A percentile compares a stretch with the other conserved stretches of the same genome.
phyloP scores from a whole-genome alignment of 2,113 vertebrate species.

The Sisor rabdophorus region DNA sequence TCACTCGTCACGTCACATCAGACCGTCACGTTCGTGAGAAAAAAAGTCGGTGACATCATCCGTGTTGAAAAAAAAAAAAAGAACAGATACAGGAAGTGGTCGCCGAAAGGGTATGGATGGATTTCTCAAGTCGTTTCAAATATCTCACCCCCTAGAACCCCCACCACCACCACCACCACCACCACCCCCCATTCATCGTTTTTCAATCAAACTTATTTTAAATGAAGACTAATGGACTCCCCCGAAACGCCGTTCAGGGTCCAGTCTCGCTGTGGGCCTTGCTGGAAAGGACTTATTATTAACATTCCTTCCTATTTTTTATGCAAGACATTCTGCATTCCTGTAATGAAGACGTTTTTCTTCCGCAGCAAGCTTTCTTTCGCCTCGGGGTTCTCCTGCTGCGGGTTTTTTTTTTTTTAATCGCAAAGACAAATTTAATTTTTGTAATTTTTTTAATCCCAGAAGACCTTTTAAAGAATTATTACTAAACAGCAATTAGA shows the following conservation, averaged over 20 bases:
- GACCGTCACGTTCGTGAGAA: too few relatives aligned
- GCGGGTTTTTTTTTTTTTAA: conserved; percentile 44
- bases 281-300: conserved; percentile 34
- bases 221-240: conserved; percentile 34
- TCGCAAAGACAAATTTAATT: conserved; percentile 38
- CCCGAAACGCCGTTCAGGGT: conserved; percentile 24
- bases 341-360: conserved; percentile 45
- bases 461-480: conserved; percentile 15
- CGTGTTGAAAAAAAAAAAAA: conserved; percentile 18
- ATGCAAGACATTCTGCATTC: conserved; percentile 35
- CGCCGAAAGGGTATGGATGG: conserved; percentile 20
- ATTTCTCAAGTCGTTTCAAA: conserved; percentile 48
- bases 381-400: conserved; percentile 38
- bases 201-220: conserved; percentile 52
- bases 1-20: neutral
- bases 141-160: conserved; percentile 41
- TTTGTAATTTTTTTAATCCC: conserved; percentile 30
- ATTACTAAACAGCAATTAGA: conserved; percentile 44
- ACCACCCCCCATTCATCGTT: conserved; percentile 17
- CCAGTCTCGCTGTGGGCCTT: conserved; percentile 10
- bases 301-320: conserved; percentile 41
- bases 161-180: conserved; percentile 40
- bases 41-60: too few relatives aligned
- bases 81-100: conserved; percentile 30
- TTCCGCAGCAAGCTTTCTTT: conserved; percentile 25